Percentiles rank a stretch among this genome's conserved stretches.
phyloP scores from a whole-genome alignment of 1,140 invertebrate species.

The Penaeus vannamei region DNA sequence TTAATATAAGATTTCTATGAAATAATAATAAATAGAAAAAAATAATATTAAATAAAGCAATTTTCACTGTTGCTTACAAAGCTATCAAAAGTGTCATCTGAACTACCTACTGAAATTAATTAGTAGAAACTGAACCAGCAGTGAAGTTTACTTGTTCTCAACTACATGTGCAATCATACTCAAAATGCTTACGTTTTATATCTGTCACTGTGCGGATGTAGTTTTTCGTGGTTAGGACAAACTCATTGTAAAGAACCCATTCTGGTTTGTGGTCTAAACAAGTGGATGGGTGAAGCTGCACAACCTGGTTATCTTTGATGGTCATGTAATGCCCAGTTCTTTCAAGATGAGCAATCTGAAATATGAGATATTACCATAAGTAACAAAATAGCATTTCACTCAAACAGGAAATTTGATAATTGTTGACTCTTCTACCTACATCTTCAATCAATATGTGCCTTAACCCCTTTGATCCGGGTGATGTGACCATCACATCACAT shows the following conservation, averaged over 20 bases:
- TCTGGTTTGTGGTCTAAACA: conserved; percentile 99
- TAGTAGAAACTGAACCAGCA: not conserved
- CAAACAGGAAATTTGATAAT: not conserved
- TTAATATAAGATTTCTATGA: no score
- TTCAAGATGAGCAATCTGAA: conserved; percentile 93
- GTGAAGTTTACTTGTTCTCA: not conserved
- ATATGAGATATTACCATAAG: conserved; percentile 12
- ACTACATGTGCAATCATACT: not conserved
- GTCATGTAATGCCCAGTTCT: conserved; percentile 97
- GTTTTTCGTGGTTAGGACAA: conserved; percentile 99
- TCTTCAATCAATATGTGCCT: no score
- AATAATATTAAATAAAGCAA: not conserved
- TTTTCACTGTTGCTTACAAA: not conserved
- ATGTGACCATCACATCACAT: no score
- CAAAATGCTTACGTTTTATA: conserved; percentile 89
- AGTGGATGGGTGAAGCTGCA: conserved; percentile 98
- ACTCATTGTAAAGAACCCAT: conserved; percentile 99
- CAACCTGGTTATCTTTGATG: conserved; percentile 99
- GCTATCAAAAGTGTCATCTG: no score
- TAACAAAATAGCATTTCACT: not conserved
- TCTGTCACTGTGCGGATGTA: conserved; percentile 99
- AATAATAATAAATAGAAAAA: no score
- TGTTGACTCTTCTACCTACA: no score
- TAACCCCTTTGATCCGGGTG: no score
- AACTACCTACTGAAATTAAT: not conserved